Conservation (phyloP, 2,113 vertebrate genomes). For the Plectropomus leopardus region DNA sequence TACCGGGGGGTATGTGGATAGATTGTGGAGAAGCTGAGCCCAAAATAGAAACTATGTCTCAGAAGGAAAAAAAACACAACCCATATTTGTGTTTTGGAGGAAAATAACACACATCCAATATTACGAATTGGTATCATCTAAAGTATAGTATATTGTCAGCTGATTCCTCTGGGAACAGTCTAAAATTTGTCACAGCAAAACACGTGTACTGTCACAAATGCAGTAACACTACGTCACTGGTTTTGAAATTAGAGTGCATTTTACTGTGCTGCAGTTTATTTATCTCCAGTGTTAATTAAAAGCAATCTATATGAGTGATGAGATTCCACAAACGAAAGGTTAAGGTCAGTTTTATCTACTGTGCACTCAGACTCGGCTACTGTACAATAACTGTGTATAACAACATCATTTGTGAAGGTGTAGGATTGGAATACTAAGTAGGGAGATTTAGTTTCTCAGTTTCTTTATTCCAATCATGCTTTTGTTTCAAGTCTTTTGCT, state of each 20-base stretch:
- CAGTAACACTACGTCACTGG: neutral
- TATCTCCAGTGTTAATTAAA: conserved; percentile 35
- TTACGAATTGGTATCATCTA: neutral
- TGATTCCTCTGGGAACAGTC: neutral
- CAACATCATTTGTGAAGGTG: conserved; percentile 16
- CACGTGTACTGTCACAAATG: neutral
- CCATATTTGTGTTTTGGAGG: neutral
- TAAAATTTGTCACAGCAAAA: neutral
- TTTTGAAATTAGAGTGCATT: neutral
- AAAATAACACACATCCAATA: neutral
- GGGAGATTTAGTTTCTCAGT: conserved; percentile 43
- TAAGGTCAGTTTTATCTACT: conserved; percentile 25
- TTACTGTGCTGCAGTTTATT: conserved; percentile 5
- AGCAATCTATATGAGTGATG: conserved; percentile 17
- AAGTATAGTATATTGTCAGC: no score
- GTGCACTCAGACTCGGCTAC: conserved; percentile 16
- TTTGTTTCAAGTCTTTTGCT: conserved; percentile 80
- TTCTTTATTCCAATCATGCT: conserved; percentile 72
- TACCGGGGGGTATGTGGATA: neutral
- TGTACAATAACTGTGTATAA: conserved; percentile 37
- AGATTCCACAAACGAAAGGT: conserved; percentile 27
- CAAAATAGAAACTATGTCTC: neutral
- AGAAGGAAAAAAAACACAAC: neutral
- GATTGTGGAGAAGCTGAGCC: neutral
- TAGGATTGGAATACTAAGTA: conserved; percentile 38